Evolutionary conservation across 2,797 vertebrate genomes (phyloP), one percentile per base, ranked within the genome.

Genomic region (Triplophysa bombifrons): DNA sequence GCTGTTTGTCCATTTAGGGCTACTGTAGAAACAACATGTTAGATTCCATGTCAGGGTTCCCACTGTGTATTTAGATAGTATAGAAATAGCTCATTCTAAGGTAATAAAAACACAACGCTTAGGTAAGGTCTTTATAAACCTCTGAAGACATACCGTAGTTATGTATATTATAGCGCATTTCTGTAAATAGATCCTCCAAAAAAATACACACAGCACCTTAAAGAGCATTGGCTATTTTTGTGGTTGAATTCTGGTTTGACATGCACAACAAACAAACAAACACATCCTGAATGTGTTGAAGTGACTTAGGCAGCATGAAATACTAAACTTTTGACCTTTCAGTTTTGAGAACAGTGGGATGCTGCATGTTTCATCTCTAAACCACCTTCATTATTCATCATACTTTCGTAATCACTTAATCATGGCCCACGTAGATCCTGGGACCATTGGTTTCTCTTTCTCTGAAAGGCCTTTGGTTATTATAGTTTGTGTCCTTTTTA

Each of bases 361-460:
- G 75, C 69, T 44, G 30, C 50, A 38, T 58, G 69, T 69, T 58
- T 66, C 46, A 72, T 79, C 19, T 55, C 65, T 60, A 51, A 80
- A 81, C 50, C 53, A 74, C 22, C 20, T 58, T 75, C 41, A 53
- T 78, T 70, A 81, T 85, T 80, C 58, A 78, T 74, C 61, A 53
- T 51, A 22, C 51, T 48, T 68, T 64, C 38, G 13, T 38, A 38
- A 78, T 84, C 75, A 75, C 69, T 77, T 63, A 80, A 70, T 76
- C 67, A 63, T 63, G 22, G 10, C 70, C 51, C 76, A 78, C 25
- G 50, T 65, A 70, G 68, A 65, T 74, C 58, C 67, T 51, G 27
- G 48, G 13, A 63, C 74, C 70, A 80, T 80, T 58, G 27, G 51
- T 80, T 74, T 76, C 34, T 50, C 64, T 41, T 41, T 61, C 56